Evolutionary conservation across 2,888 invertebrate genomes (phyloP), one percentile per base, ranked within the genome.

Genomic region (Pollenia angustigena): DNA sequence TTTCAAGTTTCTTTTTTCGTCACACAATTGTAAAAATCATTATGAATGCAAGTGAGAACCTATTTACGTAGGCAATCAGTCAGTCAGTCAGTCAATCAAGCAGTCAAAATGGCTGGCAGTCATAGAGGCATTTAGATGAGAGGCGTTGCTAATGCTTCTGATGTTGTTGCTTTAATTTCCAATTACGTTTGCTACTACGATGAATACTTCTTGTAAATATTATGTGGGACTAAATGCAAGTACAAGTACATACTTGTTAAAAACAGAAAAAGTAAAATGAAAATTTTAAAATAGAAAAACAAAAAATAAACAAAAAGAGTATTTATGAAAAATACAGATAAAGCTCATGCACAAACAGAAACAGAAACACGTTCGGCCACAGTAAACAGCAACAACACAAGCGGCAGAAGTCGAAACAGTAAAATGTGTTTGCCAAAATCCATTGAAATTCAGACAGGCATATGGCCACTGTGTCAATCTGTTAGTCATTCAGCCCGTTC

Each of bases 31-130:
- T 12, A 40, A 58, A 48, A 50, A 54, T 66, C 18, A 68, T 85
- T 85, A 62, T 23, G 68, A 62, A 74, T 75, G 72, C 74, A 74
- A 60, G 84, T 74, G 48, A 74, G 60, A 74, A 74, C 32, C 52
- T 58, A 42, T 7, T 79, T 79, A 84, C 72, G 84, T 84, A 74
- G 58, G 9, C 66, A 74, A 42, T 46, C 23, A 62, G 32, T 14
- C 16, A 54, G 1, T 23, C 46, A 42, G 62, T 56, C 54, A 58
- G 32, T 4, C 32, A 32, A 69, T 4, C 44, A 48, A 54, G n/a
- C 14, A 68, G 23, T 23, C 40, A 32, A 23, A 12, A 4, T 14
- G 42, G 32, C n/a, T 18, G 60, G 40, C 2, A 62, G 74, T 16
- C 14, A 16, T 50, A 40, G 8, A 58, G 64, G 11, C 48, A 46